A percentile compares a stretch with the other conserved stretches of the same genome.
phyloP scores from a whole-genome alignment of 2,113 vertebrate species.

The Donacobius atricapilla region DNA sequence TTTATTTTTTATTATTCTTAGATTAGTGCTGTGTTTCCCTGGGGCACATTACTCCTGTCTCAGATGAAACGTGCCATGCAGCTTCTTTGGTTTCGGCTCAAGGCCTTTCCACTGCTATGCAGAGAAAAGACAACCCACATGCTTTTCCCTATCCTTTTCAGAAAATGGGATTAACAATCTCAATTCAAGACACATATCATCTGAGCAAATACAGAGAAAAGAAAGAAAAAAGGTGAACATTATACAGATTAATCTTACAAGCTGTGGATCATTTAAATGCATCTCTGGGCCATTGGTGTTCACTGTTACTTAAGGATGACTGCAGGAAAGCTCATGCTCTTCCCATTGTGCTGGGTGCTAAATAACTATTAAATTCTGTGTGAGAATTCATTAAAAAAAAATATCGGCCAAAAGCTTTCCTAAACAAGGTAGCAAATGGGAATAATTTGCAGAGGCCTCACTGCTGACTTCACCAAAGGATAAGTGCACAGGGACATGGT shows the following conservation, averaged over 20 bases:
- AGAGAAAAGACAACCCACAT: rapidly evolving
- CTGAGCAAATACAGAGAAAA: background rate
- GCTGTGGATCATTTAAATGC: background rate
- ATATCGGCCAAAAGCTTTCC: background rate
- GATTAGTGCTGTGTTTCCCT: background rate
- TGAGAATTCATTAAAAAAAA: background rate
- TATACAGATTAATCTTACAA: background rate
- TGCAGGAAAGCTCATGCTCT: background rate
- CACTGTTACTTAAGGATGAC: rapidly evolving
- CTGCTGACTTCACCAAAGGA: background rate
- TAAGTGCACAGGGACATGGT: rapidly evolving
- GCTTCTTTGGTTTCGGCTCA: background rate
- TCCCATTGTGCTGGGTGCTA: background rate
- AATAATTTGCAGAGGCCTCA: background rate
- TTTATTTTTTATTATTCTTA: background rate
- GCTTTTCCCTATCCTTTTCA: background rate
- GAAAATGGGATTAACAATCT: background rate
- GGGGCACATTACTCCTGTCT: background rate
- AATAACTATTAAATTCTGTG: background rate
- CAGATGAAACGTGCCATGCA: background rate
- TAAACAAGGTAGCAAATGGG: background rate
- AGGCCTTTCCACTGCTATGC: background rate
- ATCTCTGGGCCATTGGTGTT: background rate
- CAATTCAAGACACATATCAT: background rate
- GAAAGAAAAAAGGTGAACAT: background rate